Percentiles rank a stretch among this genome's conserved stretches.
These are phyloP conservation scores for Tragelaphus strepsiceros DNA, from an alignment of 2,113 vertebrate genomes.

Conservation along the genomic window DNA sequence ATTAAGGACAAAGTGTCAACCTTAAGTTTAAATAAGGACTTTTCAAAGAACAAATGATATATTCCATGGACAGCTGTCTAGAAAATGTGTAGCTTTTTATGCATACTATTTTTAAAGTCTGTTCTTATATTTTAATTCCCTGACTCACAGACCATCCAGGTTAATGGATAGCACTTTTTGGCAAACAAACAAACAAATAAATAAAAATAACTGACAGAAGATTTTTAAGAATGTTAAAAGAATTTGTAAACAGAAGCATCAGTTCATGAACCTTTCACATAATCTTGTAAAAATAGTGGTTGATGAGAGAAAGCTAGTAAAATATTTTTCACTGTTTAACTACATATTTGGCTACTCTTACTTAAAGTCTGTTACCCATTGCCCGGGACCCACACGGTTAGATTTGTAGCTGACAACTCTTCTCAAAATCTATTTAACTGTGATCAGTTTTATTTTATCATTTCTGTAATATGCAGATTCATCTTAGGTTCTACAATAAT, in stretches of 20 bases:
- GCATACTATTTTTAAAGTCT: constrained; percentile 10
- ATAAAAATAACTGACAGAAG: background rate
- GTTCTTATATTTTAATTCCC: constrained; percentile 16
- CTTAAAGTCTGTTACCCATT: background rate
- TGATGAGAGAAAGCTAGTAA: background rate
- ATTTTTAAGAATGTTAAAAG: background rate
- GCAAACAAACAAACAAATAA: background rate
- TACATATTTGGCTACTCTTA: background rate
- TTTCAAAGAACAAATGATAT: constrained; percentile 74
- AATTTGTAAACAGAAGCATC: background rate
- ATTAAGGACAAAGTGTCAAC: constrained; percentile 44
- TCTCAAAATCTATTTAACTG: background rate
- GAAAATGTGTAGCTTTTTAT: constrained; percentile 23
- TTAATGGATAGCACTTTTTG: background rate
- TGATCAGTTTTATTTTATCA: background rate
- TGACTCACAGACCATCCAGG: background rate
- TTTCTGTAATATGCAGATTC: background rate
- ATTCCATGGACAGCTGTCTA: constrained; percentile 69
- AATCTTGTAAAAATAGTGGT: background rate
- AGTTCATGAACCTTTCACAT: background rate
- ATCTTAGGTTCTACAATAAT: background rate
- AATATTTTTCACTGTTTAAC: background rate
- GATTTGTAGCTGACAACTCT: background rate
- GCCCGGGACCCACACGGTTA: background rate
- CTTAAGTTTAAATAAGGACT: constrained; percentile 68